Evolutionary conservation across 2,113 vertebrate genomes (phyloP), one percentile per base, ranked within the genome.

Genomic region (Oxyura jamaicensis): DNA sequence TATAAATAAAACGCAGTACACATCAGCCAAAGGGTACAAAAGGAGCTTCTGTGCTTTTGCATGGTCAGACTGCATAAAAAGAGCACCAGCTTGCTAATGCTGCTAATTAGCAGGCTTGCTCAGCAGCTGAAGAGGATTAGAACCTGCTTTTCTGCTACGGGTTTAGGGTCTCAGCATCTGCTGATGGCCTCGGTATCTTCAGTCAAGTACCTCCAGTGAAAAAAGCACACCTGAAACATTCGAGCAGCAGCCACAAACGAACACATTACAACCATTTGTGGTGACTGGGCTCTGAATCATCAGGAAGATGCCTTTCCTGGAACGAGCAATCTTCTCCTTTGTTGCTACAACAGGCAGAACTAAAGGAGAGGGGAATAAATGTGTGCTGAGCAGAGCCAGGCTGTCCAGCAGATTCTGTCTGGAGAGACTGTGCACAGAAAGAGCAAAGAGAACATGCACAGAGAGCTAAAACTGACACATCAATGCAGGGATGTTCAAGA

Each of bases 41-140:
- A 79, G 46, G 83, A 84, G 56, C 41, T 93, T 68, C 65, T 92
- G 48, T 82, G 52, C 86, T 91, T 76, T 72, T 93, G 42, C 76
- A 78, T 7, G 39, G 86, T 50, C n/a, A 80, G 83, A 81, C 60
- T 58, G 28, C 28, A 0, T 31, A 84, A 74, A 74, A 18, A 78
- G 35, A 25, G 60, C 50, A 69, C 17, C n/a, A 90, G 44, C 23
- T 59, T 46, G 42, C 19, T 58, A 79, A 60, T 56, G 42, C 28
- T 92, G 22, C 42, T 71, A 16, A 78, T 77, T 23, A 81, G 33
- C 22, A 60, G 39, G 67, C 10, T 85, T 88, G n/a, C 35, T 83
- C 39, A 39, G 35, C 6, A 79, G 69, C n/a, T 72, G 60, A 68
- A 88, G 52, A 36, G 12, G 39, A 33, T 25, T 12, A 22, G 19